Evolutionary conservation across 2,888 invertebrate species (phyloP), one percentile per base, ranked within the genome.

Genomic region (Halictus quadricinctus): DNA sequence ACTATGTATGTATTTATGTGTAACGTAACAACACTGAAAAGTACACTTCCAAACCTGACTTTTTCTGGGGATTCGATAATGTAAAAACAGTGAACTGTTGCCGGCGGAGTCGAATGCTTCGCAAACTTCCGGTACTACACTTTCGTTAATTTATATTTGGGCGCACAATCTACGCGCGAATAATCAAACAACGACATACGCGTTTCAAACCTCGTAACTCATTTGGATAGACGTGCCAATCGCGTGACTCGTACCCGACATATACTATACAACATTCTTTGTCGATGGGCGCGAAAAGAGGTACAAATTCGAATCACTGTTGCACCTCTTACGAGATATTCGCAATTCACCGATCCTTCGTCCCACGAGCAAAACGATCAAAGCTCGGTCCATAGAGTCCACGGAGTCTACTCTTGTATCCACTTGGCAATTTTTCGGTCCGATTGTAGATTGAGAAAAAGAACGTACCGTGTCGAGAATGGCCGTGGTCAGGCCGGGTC

Each of bases 401-500:
- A 36, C 36, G 36, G 36, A 36, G 36, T 36, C 36, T 36, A 36
- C 64, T 29, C 29, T 29, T 18, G 64, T 36, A 69, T 69, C 66
- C 70, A 43, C 13, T 43, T 18, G 36, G 41, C 43, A 12, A 64
- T 15, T n/a, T n/a, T 43, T 41, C 43, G 12, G 41, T 70, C 21
- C 70, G n/a, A 70, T 70, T 13, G 70, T 36, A 69, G 41, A 69
- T 69, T 18, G 12, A 70, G 12, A 48, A 25, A 76, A 43, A 54
- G 4, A 91, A 94, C 94, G 54, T 92, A 94, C 94, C 94, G 94
- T 94, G 93, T 94, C 94, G 94, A 94, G 94, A 94, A 94, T 94
- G 94, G 94, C 94, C 94, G 94, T 94, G 94, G 94, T 94, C 94
- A 94, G 94, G 94, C 94, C 94, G 94, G 94, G 93, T 94, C 92